phyloP scores from a whole-genome alignment of 1,140 invertebrate species.

The Leptinotarsa undecemlineata region DNA sequence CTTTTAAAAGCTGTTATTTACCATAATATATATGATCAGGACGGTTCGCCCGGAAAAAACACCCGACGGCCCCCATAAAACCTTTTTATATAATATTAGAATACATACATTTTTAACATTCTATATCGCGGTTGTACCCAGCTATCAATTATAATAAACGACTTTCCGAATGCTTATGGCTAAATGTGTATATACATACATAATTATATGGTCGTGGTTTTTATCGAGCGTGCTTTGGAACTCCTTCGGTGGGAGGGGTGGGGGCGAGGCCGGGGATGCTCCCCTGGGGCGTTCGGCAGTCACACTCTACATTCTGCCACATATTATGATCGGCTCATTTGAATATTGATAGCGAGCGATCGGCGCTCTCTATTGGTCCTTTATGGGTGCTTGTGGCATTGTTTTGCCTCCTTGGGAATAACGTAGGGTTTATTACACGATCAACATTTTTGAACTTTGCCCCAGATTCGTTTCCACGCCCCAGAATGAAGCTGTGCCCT shows the following conservation, averaged over 20 bases:
- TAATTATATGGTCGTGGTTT: constrained; percentile 55
- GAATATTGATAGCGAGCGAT: constrained; percentile 45
- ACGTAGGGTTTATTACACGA: too few relatives aligned
- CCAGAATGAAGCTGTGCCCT: too few relatives aligned
- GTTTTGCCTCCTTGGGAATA: not conserved
- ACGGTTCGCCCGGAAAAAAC: constrained; percentile 37
- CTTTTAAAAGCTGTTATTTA: constrained; percentile 45
- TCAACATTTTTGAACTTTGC: too few relatives aligned
- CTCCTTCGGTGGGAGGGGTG: constrained; percentile 36
- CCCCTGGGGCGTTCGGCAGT: constrained; percentile 47
- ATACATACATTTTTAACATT: constrained; percentile 55
- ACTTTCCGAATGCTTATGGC: constrained; percentile 56
- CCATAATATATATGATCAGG: constrained; percentile 47
- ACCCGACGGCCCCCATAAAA: constrained; percentile 33
- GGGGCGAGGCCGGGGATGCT: constrained; percentile 34
- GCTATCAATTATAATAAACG: constrained; percentile 58
- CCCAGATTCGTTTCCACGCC: too few relatives aligned
- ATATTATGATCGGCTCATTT: constrained; percentile 52
- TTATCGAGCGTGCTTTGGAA: constrained; percentile 51
- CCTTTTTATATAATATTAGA: constrained; percentile 50
- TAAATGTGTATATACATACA: constrained; percentile 56
- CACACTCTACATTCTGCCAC: constrained; percentile 48
- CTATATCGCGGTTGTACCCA: constrained; percentile 52
- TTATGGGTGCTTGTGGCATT: constrained; percentile 36
- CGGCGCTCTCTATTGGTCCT: constrained; percentile 37